Evolutionary conservation across 2,888 invertebrate species (phyloP).

Genomic region (Sesia apiformis): DNA sequence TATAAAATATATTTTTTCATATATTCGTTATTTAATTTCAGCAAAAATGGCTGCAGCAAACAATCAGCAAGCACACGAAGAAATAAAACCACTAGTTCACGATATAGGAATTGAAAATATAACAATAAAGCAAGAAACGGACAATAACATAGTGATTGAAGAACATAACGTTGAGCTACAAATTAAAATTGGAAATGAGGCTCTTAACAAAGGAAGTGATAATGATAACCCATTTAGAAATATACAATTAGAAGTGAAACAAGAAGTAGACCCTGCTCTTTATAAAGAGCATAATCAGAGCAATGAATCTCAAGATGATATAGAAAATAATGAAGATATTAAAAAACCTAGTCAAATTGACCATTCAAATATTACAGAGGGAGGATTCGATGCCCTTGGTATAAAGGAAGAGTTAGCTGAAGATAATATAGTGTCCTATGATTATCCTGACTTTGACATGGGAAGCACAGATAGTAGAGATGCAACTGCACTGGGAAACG

Average conservation of each 20-base stretch:
- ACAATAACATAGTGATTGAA: not conserved
- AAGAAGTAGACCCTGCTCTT: constrained; percentile 15
- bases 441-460: constrained; percentile 39
- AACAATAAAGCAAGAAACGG: not conserved
- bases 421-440: constrained; percentile 32
- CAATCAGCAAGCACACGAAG: not conserved
- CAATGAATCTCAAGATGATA: not conserved
- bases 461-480: constrained; percentile 52
- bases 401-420: constrained; percentile 10
- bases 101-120: not conserved
- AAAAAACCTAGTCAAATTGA: not conserved
- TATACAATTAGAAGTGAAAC: constrained; percentile 29
- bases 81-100: not conserved
- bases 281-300: constrained; percentile 1
- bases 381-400: not conserved
- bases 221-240: constrained; percentile 24
- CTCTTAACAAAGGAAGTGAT: constrained; percentile 5
- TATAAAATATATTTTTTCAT: too few relatives aligned
- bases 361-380: not conserved
- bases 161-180: constrained; percentile 8
- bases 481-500: constrained; percentile 43
- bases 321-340: not conserved
- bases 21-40: not conserved
- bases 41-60: not conserved
- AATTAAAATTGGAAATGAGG: constrained; percentile 22